Conservation (phyloP, 2,888 invertebrate genomes). For the Coelinius sp. region DNA sequence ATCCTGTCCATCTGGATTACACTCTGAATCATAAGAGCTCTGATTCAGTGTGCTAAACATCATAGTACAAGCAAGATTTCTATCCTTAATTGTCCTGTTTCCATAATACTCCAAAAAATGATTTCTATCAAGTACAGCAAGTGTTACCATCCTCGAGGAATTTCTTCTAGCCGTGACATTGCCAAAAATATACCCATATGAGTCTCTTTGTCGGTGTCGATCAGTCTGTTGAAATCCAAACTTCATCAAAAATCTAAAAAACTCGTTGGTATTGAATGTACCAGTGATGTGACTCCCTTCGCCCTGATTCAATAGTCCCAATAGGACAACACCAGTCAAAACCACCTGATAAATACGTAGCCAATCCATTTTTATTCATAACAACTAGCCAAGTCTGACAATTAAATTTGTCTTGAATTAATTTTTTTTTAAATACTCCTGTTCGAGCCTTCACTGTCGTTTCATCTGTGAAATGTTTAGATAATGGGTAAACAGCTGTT, state of each 20-base stretch:
- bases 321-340: not conserved
- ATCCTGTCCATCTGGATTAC: conserved; percentile 83
- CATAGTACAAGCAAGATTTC: conserved; percentile 82
- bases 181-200: conserved; percentile 96
- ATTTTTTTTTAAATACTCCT: not conserved
- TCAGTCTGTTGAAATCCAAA: conserved; percentile 98
- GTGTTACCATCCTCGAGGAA: conserved; percentile 80
- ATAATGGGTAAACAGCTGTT: conserved; percentile 9
- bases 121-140: conserved; percentile 91
- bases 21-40: conserved; percentile 87
- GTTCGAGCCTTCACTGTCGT: not conserved
- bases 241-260: conserved; percentile 93
- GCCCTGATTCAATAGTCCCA: not conserved
- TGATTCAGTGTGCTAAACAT: conserved; percentile 90
- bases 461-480: not conserved
- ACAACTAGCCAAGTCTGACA: not conserved
- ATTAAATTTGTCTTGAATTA: not conserved
- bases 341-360: not conserved
- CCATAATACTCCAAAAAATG: conserved; percentile 93
- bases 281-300: conserved; percentile 75
- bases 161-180: conserved; percentile 85
- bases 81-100: conserved; percentile 78
- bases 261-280: conserved; percentile 79
- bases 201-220: conserved; percentile 85
- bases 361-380: not conserved